Evolutionary conservation across 2,888 invertebrate genomes (phyloP).

Genomic region (Thumatha senex): DNA sequence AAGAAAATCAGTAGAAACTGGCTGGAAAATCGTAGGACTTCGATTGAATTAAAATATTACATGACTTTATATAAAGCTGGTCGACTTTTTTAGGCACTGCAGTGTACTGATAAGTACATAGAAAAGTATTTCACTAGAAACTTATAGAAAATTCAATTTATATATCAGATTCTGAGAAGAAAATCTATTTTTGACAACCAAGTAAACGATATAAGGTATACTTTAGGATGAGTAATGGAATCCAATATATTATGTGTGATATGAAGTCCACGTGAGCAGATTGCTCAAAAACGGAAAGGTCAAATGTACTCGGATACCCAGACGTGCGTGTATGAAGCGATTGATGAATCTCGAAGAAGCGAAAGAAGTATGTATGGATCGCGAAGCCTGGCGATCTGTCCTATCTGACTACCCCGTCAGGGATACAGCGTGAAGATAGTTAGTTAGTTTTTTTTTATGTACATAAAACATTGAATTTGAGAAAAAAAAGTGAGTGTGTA

Average conservation of each 20-base stretch:
- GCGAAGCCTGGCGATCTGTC: too few relatives aligned
- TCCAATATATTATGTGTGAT: too few relatives aligned
- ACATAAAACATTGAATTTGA: not conserved
- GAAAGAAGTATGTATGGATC: too few relatives aligned
- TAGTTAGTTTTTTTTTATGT: not conserved
- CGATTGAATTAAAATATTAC: not conserved
- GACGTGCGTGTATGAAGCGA: too few relatives aligned
- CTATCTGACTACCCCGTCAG: too few relatives aligned
- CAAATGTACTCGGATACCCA: too few relatives aligned
- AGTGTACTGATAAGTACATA: conserved; percentile 23
- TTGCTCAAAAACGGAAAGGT: too few relatives aligned
- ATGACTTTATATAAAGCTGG: too few relatives aligned
- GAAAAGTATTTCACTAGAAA: conserved; percentile 31
- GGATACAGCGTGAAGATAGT: too few relatives aligned
- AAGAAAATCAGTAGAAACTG: not conserved
- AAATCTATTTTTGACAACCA: not conserved
- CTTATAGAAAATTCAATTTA: conserved; percentile 29
- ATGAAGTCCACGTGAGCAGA: too few relatives aligned
- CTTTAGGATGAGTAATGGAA: not conserved
- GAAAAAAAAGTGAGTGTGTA: too few relatives aligned
- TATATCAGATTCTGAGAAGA: not conserved
- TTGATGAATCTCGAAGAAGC: too few relatives aligned
- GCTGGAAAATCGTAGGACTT: not conserved
- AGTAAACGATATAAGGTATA: not conserved
- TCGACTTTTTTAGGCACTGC: conserved; percentile 13